Evolutionary conservation across 2,113 vertebrate genomes (phyloP).

Genomic region (Psammodynastes pulverulentus): DNA sequence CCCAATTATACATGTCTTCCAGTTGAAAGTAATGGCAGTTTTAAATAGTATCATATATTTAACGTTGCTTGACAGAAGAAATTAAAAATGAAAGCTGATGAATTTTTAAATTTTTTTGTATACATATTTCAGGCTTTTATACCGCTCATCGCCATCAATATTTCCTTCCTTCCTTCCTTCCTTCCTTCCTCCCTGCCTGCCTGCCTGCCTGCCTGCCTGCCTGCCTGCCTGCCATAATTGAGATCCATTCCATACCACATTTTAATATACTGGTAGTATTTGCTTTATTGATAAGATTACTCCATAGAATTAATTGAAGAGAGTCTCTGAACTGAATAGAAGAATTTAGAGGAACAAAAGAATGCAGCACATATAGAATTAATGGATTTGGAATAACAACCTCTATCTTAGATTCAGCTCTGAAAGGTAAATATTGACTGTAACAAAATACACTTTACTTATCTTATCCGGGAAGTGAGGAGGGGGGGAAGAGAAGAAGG

Average conservation of each 20-base stretch:
- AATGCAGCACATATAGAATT: neutral
- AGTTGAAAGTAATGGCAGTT: slow-evolving; percentile 12
- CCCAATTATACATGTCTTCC: neutral
- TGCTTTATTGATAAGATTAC: neutral
- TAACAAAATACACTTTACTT: neutral
- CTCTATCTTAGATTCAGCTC: neutral
- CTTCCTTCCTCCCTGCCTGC: neutral
- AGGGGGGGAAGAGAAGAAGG: neutral
- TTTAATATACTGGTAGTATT: neutral
- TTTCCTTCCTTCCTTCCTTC: too few relatives aligned
- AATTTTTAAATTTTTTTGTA: neutral
- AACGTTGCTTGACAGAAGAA: neutral
- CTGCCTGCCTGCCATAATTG: neutral
- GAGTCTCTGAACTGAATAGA: neutral
- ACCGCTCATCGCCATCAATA: neutral
- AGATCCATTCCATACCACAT: neutral
- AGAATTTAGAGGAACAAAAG: neutral
- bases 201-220: accelerated
- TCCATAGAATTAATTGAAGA: neutral
- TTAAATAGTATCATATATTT: neutral
- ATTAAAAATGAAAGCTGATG: neutral
- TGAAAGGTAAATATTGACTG: neutral
- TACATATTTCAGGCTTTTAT: neutral
- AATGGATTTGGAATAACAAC: neutral
- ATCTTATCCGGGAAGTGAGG: neutral